Percentiles rank a stretch among this genome's conserved stretches.
Conservation (phyloP, 2,888 invertebrate species). For the Matsumyia berberina region DNA sequence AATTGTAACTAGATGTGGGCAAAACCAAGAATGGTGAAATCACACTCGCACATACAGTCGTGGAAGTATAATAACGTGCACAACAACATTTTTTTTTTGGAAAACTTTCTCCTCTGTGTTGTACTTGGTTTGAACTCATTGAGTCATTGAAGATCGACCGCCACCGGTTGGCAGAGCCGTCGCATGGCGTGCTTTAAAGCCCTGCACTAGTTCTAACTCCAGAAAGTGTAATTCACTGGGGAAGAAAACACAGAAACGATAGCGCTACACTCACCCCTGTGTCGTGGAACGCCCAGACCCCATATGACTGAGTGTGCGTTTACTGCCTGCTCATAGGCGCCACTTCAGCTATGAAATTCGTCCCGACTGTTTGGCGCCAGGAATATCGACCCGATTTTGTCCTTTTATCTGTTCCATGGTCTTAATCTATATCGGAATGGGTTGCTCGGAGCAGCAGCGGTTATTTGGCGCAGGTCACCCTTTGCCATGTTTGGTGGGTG, state of each 20-base stretch:
- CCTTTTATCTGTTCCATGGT: slow-evolving; percentile 74
- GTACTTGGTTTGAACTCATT: slow-evolving; percentile 55
- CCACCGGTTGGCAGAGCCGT: slow-evolving; percentile 46
- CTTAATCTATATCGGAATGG: slow-evolving; percentile 65
- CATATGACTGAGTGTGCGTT: slow-evolving; percentile 66
- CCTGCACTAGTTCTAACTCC: slow-evolving; percentile 28
- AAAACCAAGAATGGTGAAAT: slow-evolving; percentile 36
- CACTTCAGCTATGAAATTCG: slow-evolving; percentile 83
- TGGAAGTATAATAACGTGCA: slow-evolving; percentile 39
- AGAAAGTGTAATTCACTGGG: slow-evolving; percentile 48
- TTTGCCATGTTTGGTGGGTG: slow-evolving; percentile 46
- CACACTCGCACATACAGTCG: slow-evolving; percentile 12
- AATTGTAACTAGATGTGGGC: slow-evolving; percentile 42
- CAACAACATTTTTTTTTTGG: slow-evolving; percentile 35
- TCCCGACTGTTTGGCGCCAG: slow-evolving; percentile 82
- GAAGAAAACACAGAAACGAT: slow-evolving; percentile 38
- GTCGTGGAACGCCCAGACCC: slow-evolving; percentile 20
- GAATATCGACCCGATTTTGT: slow-evolving; percentile 80
- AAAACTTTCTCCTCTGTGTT: slow-evolving; percentile 69
- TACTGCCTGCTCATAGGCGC: slow-evolving; percentile 79
- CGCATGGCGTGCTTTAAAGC: slow-evolving; percentile 65
- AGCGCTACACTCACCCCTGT: slow-evolving; percentile 47
- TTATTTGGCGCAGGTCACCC: slow-evolving; percentile 52
- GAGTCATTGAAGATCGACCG: slow-evolving; percentile 69
- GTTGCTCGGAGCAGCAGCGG: slow-evolving; percentile 25